Percentiles rank a stretch among this genome's conserved stretches.
These are phyloP conservation scores for Asbolus verrucosus DNA, from an alignment of 1,140 invertebrate genomes.

Conservation along the genomic window DNA sequence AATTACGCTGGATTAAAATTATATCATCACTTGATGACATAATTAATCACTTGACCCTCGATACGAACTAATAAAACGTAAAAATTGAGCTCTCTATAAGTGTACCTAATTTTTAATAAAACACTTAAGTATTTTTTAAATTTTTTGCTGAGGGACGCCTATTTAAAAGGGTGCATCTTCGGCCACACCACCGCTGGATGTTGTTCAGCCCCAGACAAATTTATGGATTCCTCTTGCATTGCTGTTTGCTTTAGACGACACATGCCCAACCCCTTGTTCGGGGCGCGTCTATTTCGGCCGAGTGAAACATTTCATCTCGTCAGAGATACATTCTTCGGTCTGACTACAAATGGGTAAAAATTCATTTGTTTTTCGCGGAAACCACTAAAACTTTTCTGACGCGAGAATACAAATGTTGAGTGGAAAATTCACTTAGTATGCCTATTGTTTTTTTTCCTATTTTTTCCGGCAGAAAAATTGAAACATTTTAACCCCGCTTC, in stretches of 20 bases:
- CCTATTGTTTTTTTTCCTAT: conserved; percentile 53
- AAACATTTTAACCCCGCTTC: conserved; percentile 48
- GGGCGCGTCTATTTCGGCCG: conserved; percentile 34
- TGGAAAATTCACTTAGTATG: conserved; percentile 58
- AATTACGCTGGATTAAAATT: too few relatives aligned
- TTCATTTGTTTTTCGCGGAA: conserved; percentile 56
- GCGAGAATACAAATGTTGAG: conserved; percentile 56
- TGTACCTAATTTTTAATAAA: too few relatives aligned
- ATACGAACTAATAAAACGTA: too few relatives aligned
- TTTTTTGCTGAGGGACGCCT: too few relatives aligned
- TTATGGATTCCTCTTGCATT: conserved; percentile 6
- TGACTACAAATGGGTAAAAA: conserved; percentile 55
- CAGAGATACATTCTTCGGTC: conserved; percentile 50
- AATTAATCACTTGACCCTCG: too few relatives aligned
- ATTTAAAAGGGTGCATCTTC: too few relatives aligned
- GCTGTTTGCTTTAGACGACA: conserved; percentile 19
- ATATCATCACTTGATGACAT: too few relatives aligned
- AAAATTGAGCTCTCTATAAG: too few relatives aligned
- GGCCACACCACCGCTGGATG: too few relatives aligned
- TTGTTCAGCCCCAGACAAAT: not conserved
- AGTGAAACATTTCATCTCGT: conserved; percentile 52
- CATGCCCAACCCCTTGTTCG: conserved; percentile 4
- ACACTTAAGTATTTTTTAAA: too few relatives aligned
- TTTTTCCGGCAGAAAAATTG: conserved; percentile 51
- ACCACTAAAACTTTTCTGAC: conserved; percentile 56